Conservation (phyloP, 2,888 invertebrate genomes). For the Busseola fusca region DNA sequence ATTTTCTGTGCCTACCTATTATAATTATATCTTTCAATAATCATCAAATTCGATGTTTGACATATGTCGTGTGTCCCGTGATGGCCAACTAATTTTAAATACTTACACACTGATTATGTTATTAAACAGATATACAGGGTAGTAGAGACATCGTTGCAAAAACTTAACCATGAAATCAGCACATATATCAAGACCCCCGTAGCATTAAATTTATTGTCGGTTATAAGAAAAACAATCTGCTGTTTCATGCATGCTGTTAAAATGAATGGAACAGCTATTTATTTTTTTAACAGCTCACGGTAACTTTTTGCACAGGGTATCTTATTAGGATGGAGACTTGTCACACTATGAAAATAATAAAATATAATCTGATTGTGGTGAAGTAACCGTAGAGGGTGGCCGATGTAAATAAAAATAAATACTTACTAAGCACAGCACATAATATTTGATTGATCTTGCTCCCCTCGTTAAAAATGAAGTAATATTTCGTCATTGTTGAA, state of each 20-base stretch:
- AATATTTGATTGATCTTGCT: slow-evolving; percentile 79
- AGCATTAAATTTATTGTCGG: too few relatives aligned
- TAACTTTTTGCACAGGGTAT: too few relatives aligned
- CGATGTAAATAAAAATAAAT: not conserved
- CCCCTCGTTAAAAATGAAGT: slow-evolving; percentile 74
- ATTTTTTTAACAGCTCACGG: too few relatives aligned
- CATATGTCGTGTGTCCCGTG: too few relatives aligned
- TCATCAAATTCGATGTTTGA: not conserved
- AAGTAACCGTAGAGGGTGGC: not conserved
- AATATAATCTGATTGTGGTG: not conserved
- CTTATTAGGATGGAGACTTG: not conserved
- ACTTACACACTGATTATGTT: not conserved
- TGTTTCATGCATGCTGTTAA: too few relatives aligned
- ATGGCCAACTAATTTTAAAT: not conserved
- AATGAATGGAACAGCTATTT: too few relatives aligned
- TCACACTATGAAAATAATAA: not conserved
- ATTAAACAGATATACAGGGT: not conserved
- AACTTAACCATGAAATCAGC: too few relatives aligned
- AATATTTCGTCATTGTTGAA: slow-evolving; percentile 68
- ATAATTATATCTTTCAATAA: too few relatives aligned
- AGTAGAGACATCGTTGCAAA: too few relatives aligned
- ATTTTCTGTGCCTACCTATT: too few relatives aligned
- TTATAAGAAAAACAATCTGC: too few relatives aligned
- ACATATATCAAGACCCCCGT: too few relatives aligned
- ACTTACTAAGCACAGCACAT: slow-evolving; percentile 79